These are phyloP conservation scores for Bufo gargarizans DNA, from an alignment of 2,113 vertebrate species.

Conservation along the genomic window DNA sequence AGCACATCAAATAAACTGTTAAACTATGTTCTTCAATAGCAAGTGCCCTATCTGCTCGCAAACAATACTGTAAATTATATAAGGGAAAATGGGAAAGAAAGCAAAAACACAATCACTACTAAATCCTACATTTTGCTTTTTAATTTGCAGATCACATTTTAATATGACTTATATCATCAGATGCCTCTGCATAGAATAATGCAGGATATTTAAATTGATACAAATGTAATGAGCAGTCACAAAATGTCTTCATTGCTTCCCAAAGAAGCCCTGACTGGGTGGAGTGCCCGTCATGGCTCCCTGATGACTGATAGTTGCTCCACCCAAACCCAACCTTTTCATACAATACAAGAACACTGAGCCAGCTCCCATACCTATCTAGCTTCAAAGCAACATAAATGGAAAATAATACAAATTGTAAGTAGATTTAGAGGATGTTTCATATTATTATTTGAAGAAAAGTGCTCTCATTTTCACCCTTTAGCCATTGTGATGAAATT, in stretches of 20 bases:
- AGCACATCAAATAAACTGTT: conserved; percentile 24
- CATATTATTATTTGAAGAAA: not conserved
- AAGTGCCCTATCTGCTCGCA: not conserved
- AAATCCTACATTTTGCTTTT: too few relatives aligned
- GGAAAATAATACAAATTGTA: not conserved
- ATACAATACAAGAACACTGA: not conserved
- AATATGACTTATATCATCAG: not conserved
- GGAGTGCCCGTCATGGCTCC: not conserved
- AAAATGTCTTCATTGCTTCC: not conserved
- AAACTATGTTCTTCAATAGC: conserved; percentile 28
- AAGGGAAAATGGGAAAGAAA: not conserved
- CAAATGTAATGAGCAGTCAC: not conserved
- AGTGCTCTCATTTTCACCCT: not conserved
- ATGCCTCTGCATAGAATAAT: not conserved
- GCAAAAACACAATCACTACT: not conserved
- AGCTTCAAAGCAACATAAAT: not conserved
- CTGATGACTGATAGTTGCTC: not conserved
- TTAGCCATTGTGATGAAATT: too few relatives aligned
- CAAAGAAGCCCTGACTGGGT: not conserved
- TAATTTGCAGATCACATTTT: not conserved
- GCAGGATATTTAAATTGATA: not conserved
- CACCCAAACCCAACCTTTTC: not conserved
- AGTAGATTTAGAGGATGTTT: not conserved
- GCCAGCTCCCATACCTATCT: not conserved
- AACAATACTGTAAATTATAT: not conserved